Evolutionary conservation across 1,140 invertebrate species (phyloP).

Genomic region (Phymastichus coffea): DNA sequence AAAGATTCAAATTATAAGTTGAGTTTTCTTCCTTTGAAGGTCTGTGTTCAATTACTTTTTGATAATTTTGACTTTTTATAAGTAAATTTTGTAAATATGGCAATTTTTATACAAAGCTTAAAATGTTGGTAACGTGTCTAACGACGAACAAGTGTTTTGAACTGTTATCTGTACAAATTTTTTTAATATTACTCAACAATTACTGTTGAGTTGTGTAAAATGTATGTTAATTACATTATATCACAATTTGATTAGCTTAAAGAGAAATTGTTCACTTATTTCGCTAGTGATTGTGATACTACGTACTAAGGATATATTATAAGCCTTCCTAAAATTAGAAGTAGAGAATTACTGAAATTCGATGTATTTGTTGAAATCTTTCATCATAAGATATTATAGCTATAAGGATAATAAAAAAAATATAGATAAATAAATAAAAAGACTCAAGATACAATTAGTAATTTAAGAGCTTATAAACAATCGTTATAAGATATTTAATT

Average conservation of each 20-base stretch:
- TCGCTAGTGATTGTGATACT: conserved; percentile 18
- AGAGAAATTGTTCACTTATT: no score
- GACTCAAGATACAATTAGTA: conserved; percentile 9
- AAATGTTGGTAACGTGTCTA: neutral
- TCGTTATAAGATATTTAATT: conserved; percentile 19
- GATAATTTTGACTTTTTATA: no score
- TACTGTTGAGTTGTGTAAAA: neutral
- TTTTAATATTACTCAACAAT: neutral
- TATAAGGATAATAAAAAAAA: conserved; percentile 1
- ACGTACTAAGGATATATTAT: no score
- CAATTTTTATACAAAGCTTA: neutral
- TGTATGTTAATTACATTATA: no score
- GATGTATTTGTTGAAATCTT: no score
- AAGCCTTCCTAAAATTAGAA: no score
- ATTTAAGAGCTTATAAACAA: conserved; percentile 21
- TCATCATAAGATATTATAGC: neutral
- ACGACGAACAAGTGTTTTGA: neutral
- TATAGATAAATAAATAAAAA: conserved; percentile 15
- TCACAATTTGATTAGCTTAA: no score
- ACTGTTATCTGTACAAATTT: neutral
- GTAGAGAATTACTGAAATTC: no score
- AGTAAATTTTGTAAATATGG: conserved; percentile 18
- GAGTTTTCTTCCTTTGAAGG: neutral
- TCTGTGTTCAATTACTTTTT: neutral
- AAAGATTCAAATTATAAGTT: conserved; percentile 17